Evolutionary conservation across 2,888 invertebrate species (phyloP), one percentile per base, ranked within the genome.

Genomic region (Trichacis sp.): DNA sequence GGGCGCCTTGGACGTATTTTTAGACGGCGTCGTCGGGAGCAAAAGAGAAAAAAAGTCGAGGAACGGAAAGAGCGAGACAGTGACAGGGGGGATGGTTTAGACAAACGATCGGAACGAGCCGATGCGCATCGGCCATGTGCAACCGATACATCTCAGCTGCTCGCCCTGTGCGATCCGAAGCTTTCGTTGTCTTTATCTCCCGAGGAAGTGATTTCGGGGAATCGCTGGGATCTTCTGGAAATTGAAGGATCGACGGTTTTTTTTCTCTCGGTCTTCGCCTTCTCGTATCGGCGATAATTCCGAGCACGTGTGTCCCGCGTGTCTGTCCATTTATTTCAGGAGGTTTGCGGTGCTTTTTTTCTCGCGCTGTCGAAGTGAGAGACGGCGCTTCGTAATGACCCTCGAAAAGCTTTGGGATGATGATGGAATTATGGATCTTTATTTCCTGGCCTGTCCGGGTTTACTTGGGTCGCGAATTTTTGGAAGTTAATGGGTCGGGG

Each of bases 1-100:
- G 82, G 77, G 81, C 79, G 76, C 77, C 83, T 80, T 83, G 82
- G 83, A 84, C 83, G 83, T 84, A 84, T 84, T 82, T 84, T 84
- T 84, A 83, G 83, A 82, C 73, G 69, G 70, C 66, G 71, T 68
- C 67, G 66, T 63, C 62, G 15, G 9, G 40, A 40, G 15, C 40
- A 42, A 49, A 54, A 56, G 47, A 59, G 55, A 62, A 54, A 60
- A 65, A 56, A 43, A 62, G 64, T 49, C 43, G 20, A 4, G 8
- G 42, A 60, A 40, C 67, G 58, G 56, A 61, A 69, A 71, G 65
- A 67, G 57, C 61, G 67, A 70, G 60, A 67, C 20, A 49, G 45
- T 52, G 45, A 50, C 46, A 71, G 68, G 73, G 77, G 73, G 75
- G 74, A 73, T 68, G 74, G 71, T 68, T 75, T 74, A 73, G 74